Evolutionary conservation across 1,140 invertebrate species (phyloP).

Genomic region (Lanistes nyassanus): DNA sequence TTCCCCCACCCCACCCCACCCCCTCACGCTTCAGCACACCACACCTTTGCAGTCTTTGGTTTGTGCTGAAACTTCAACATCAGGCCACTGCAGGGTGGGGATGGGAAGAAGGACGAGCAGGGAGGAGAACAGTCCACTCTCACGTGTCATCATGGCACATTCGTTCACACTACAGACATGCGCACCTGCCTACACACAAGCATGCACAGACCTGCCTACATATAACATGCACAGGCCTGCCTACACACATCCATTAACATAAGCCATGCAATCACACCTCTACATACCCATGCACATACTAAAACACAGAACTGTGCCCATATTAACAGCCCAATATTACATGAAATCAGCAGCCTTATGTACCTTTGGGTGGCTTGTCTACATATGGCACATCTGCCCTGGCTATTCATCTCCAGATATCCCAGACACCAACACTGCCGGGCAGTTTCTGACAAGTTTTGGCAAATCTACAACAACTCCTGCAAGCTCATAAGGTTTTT

Average conservation of each 20-base stretch:
- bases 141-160: neutral
- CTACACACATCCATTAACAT: constrained; percentile 3
- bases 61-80: neutral
- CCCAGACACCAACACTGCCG: neutral
- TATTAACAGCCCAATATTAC: neutral
- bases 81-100: neutral
- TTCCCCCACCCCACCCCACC: too few relatives aligned
- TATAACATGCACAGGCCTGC: neutral
- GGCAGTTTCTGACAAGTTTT: neutral
- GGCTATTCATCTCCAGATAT: neutral
- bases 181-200: neutral
- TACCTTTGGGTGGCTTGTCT: too few relatives aligned
- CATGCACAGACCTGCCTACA: neutral
- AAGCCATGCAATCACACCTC: neutral
- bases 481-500: neutral
- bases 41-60: neutral
- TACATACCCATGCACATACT: neutral
- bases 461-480: neutral
- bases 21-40: too few relatives aligned
- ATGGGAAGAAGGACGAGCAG: neutral
- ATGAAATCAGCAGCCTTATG: neutral
- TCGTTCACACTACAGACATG: neutral
- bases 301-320: neutral
- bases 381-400: neutral
- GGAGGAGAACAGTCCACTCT: neutral